Percentiles rank a stretch among this genome's conserved stretches.
Evolutionary conservation across 2,113 vertebrate genomes (phyloP).

Genomic region (Butorides virescens): DNA sequence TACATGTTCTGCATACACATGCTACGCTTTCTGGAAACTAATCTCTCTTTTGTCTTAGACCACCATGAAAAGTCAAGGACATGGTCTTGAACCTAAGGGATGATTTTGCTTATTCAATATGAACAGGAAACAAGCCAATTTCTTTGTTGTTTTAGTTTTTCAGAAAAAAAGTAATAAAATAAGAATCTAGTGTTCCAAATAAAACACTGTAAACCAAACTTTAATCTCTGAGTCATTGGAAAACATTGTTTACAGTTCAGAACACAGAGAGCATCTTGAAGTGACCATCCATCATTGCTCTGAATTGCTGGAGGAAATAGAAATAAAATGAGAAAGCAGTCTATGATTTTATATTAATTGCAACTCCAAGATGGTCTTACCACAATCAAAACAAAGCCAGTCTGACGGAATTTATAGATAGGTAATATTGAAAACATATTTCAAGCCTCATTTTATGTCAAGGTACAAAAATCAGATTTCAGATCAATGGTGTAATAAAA

Average conservation of each 20-base stretch:
- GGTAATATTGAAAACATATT: slow-evolving; percentile 19
- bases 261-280: not conserved
- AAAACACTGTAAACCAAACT: not conserved
- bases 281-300: not conserved
- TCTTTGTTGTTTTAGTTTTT: not conserved
- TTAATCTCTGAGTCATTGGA: not conserved
- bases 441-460: slow-evolving; percentile 22
- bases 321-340: slow-evolving; percentile 1
- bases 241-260: slow-evolving; percentile 28
- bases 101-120: not conserved
- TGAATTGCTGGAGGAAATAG: not conserved
- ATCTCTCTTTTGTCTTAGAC: not conserved
- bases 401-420: slow-evolving; percentile 39
- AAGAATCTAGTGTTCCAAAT: not conserved
- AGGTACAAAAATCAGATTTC: slow-evolving; percentile 34
- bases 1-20: not conserved
- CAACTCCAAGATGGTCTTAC: not conserved
- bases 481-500: slow-evolving; percentile 39
- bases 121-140: not conserved
- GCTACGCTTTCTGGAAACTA: not conserved
- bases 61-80: not conserved
- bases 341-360: slow-evolving; percentile 37
- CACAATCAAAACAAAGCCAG: not conserved
- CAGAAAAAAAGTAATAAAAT: not conserved
- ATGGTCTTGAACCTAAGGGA: not conserved